Evolutionary conservation across 2,113 vertebrate genomes (phyloP).

Genomic region (Phaethon lepturus): DNA sequence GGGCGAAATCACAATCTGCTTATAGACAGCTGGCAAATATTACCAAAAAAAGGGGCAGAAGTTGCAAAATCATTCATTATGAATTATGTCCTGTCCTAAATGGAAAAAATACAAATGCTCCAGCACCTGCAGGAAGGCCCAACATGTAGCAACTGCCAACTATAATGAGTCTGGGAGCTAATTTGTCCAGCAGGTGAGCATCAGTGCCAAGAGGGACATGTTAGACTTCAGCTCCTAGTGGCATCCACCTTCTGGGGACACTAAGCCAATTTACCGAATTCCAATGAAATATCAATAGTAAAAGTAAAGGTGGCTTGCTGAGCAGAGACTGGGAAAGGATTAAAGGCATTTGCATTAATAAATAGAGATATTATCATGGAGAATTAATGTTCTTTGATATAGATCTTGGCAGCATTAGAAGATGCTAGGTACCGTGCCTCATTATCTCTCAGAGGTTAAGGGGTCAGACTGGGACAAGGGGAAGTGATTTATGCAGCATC

Average conservation of each 20-base stretch:
- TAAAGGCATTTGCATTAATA: conserved; percentile 70
- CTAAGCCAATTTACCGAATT: conserved; percentile 43
- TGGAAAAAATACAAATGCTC: not conserved
- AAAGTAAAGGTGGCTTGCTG: conserved; percentile 7
- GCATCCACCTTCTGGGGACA: conserved; percentile 4
- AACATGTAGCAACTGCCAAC: not conserved
- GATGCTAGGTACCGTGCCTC: conserved; percentile 32
- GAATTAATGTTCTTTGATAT: conserved; percentile 71
- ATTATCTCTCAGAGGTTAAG: conserved; percentile 63
- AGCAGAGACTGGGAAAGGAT: conserved; percentile 34
- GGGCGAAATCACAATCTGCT: not conserved
- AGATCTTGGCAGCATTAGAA: conserved; percentile 54
- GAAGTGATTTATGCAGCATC: conserved; percentile 59
- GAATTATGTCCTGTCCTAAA: not conserved
- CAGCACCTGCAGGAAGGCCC: not conserved
- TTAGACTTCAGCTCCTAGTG: not conserved
- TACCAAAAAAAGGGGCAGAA: not conserved
- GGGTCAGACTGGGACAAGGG: conserved; percentile 55
- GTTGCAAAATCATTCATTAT: not conserved
- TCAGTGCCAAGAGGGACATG: not conserved
- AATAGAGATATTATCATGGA: conserved; percentile 66
- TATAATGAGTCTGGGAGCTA: not conserved
- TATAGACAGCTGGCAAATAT: not conserved
- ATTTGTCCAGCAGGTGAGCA: not conserved
- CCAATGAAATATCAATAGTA: conserved; percentile 29